Evolutionary conservation across 37 sponge, comb jelly and placozoan species (phyloP), one percentile per base, ranked within the genome.

Genomic region (Amphimedon queenslandica): DNA sequence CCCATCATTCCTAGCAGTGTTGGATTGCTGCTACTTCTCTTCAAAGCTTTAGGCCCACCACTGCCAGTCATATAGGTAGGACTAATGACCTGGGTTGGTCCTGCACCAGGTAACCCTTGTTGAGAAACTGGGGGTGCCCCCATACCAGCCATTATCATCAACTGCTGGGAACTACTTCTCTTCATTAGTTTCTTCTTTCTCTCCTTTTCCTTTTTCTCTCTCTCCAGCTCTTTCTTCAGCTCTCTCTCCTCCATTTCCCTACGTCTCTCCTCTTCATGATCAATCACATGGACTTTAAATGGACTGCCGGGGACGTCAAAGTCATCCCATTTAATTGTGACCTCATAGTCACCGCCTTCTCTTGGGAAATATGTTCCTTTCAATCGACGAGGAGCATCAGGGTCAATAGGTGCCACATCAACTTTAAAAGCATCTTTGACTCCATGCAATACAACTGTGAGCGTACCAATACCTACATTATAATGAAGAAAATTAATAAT

Each of bases 241-340:
- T 63, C 5, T 21, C 18, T 11, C 38, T 16, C 69, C 8, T 60
- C 21, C 13, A 8, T 38, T 38, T 58, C 25, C 16, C 5, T 65
- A 24, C 63, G 55, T n/a, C 4, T 23, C 38, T 67, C 69, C 8
- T 25, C 8, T 1, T 68, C 77, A 6, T 51, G 36, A 58, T 53
- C 57, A 32, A 57, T 25, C 11, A 84, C 77, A 37, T 24, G 39
- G 21, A 93, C 77, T 10, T 57, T 42, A 76, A 93, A 93, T n/a
- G 93, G 93, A 56, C 93, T 88, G 42, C 85, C 85, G 25, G 93
- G 93, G 2, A 93, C 47, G 33, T 93, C 76, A 6, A 33, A 27
- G 1, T 81, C 89, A 61, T 78, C 73, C 89, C 89, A 93, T 5
- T 82, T 71, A 27, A 93, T 72, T 3, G 81, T 76, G 11, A 93